Evolutionary conservation across 30 jellyfish, hydroid and myxozoan genomes (phyloP), one percentile per base, ranked within the genome.

Genomic region (Nemopilema nomurai): DNA sequence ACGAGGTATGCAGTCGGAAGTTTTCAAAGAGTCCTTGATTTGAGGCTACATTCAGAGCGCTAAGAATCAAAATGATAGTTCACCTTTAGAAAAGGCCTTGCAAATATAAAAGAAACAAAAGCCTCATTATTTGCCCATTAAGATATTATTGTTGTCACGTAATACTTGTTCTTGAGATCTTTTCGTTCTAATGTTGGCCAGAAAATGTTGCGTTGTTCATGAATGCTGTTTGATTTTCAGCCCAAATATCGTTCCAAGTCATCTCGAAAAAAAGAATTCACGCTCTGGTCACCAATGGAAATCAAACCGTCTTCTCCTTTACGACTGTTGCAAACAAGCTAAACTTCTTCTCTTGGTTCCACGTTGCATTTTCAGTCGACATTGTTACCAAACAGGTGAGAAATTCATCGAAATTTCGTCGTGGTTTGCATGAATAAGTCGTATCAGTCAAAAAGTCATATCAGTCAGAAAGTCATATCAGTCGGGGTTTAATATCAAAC

Each of bases 1-100:
- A 8, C 23, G 81, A 69, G 85, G 98, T 91, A 69, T 7, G 89
- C 57, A 8, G n/a, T n/a, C n/a, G n/a, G n/a, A n/a, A n/a, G n/a
- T n/a, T n/a, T n/a, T n/a, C n/a, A n/a, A n/a, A n/a, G n/a, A n/a
- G n/a, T n/a, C n/a, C n/a, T n/a, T n/a, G n/a, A n/a, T n/a, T n/a
- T n/a, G n/a, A n/a, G n/a, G n/a, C n/a, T n/a, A n/a, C n/a, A n/a
- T n/a, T n/a, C n/a, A n/a, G n/a, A n/a, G n/a, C n/a, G n/a, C n/a
- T n/a, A n/a, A n/a, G n/a, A n/a, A n/a, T n/a, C n/a, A n/a, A n/a
- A n/a, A n/a, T n/a, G n/a, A n/a, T n/a, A n/a, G n/a, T n/a, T n/a
- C n/a, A n/a, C n/a, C n/a, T n/a, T n/a, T n/a, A n/a, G n/a, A n/a
- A n/a, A n/a, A n/a, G n/a, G n/a, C n/a, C n/a, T n/a, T n/a, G n/a